These are phyloP conservation scores for Epirrhoe tristata DNA, from an alignment of 2,888 invertebrate genomes.

Conservation along the genomic window DNA sequence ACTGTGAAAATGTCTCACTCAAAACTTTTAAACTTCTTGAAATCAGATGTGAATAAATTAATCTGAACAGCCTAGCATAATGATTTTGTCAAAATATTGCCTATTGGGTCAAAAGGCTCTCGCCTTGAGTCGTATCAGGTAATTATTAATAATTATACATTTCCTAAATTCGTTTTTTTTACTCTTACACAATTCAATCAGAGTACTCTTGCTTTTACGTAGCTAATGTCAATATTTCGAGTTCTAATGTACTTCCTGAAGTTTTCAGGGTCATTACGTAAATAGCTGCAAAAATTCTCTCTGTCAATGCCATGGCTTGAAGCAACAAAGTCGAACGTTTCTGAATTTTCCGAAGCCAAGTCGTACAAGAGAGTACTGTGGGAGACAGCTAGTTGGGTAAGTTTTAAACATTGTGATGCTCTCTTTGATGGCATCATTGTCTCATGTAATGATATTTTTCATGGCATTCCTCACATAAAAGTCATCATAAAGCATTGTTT, in stretches of 20 bases:
- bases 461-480: too few species aligned
- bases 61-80: constrained; percentile 37
- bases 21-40: constrained; percentile 3
- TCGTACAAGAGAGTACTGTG: constrained; percentile 88
- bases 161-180: background rate
- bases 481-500: too few species aligned
- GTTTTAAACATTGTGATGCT: constrained; percentile 45
- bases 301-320: constrained; percentile 66
- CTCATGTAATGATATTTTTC: too few species aligned
- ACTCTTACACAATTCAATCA: too few species aligned
- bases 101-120: constrained; percentile 48
- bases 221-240: background rate
- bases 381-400: constrained; percentile 91
- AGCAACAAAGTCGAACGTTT: constrained; percentile 67
- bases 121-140: constrained; percentile 57
- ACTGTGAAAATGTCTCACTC: constrained; percentile 29
- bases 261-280: constrained; percentile 84
- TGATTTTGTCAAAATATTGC: constrained; percentile 60
- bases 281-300: constrained; percentile 66
- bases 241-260: constrained; percentile 52
- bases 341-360: constrained; percentile 70
- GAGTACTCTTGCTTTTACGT: background rate
- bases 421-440: too few species aligned
- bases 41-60: constrained; percentile 8
- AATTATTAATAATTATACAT: constrained; percentile 42